These are phyloP conservation scores for Tenthredo distinguenda DNA, from an alignment of 2,888 invertebrate genomes.

Conservation along the genomic window DNA sequence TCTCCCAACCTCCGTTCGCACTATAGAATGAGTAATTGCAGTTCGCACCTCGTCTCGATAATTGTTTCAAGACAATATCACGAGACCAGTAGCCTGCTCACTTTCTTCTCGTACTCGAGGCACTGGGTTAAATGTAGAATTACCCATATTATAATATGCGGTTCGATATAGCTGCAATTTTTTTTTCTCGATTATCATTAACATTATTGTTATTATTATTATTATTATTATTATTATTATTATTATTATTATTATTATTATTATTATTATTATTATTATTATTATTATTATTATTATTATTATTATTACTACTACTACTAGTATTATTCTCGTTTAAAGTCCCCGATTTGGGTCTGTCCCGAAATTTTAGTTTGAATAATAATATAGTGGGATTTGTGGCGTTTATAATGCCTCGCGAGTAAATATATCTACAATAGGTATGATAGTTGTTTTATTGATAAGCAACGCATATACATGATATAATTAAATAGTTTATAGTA, in stretches of 20 bases:
- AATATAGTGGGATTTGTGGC: conserved; percentile 4
- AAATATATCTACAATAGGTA: not conserved
- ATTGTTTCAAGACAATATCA: conserved; percentile 21
- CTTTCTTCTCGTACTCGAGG: not conserved
- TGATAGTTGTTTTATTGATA: not conserved
- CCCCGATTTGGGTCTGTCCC: not conserved
- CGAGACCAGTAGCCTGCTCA: conserved; percentile 1
- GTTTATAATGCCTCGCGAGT: not conserved
- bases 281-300: conserved; percentile 17
- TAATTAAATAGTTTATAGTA: not conserved
- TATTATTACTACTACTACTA: not conserved
- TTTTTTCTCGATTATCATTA: not conserved
- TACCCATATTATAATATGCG: not conserved
- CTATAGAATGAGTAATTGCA: conserved; percentile 13
- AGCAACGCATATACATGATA: conserved; percentile 1
- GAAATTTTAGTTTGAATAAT: not conserved
- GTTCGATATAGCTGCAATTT: not conserved
- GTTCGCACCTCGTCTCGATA: conserved; percentile 7
- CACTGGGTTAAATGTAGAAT: conserved; percentile 3
- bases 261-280: not conserved
- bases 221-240: not conserved
- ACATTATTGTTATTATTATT: not conserved
- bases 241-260: not conserved
- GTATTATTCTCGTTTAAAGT: not conserved
- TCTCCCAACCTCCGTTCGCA: not conserved